Percentiles rank a stretch among this genome's conserved stretches.
Evolutionary conservation across 2,113 vertebrate genomes (phyloP).

Genomic region (Serranochromis macrocephalus): DNA sequence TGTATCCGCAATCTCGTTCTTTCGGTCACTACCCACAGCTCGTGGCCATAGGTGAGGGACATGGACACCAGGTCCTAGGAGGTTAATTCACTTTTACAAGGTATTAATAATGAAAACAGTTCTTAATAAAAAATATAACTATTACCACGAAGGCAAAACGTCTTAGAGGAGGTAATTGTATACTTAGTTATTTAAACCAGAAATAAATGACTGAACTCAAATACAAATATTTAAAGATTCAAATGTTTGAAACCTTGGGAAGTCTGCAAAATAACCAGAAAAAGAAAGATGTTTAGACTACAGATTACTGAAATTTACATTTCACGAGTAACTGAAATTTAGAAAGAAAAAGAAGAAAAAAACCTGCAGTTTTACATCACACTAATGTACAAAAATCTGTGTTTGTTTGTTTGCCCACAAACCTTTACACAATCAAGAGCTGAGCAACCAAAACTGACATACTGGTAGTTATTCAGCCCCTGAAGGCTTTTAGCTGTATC

Average conservation of each 20-base stretch:
- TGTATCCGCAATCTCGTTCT: too few relatives aligned
- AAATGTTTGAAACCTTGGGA: background rate
- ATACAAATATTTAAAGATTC: background rate
- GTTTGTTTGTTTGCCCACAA: background rate
- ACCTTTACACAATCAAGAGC: background rate
- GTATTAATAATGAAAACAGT: background rate
- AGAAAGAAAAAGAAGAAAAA: background rate
- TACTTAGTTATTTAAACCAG: background rate
- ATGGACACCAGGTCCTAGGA: background rate
- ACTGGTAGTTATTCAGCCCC: background rate
- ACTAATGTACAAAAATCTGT: background rate
- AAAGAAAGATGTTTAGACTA: background rate
- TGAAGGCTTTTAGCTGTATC: background rate
- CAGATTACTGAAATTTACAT: background rate
- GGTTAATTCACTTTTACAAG: background rate
- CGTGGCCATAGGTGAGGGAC: too few relatives aligned
- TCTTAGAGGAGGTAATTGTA: background rate
- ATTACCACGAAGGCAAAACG: background rate
- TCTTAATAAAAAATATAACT: background rate
- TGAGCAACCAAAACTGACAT: background rate
- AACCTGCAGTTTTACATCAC: rapidly evolving
- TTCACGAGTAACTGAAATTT: background rate
- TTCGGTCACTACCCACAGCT: too few relatives aligned
- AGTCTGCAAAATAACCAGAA: background rate
- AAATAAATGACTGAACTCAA: background rate